These are phyloP conservation scores for Drosophila bunnanda DNA, from an alignment of 2,888 invertebrate species.

Conservation along the genomic window DNA sequence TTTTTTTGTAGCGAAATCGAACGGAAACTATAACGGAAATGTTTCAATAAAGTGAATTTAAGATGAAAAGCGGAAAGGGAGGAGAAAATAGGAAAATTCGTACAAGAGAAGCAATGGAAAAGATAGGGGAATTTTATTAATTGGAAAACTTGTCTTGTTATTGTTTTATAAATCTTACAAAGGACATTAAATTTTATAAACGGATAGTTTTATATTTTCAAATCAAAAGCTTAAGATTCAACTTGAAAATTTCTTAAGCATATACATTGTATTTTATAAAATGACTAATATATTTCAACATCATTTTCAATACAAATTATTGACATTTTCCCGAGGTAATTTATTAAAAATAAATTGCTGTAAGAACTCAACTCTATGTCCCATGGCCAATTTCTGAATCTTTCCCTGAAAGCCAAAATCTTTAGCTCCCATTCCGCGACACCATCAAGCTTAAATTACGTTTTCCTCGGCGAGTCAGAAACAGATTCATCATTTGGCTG, in stretches of 20 bases:
- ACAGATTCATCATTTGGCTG: constrained; percentile 68
- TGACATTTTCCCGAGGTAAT: not conserved
- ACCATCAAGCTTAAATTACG: constrained; percentile 37
- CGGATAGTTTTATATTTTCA: too few species aligned
- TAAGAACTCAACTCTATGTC: not conserved
- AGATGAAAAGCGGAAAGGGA: not conserved
- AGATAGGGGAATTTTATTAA: not conserved
- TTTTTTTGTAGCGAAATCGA: constrained; percentile 5
- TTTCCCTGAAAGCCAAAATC: constrained; percentile 22
- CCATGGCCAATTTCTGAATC: constrained; percentile 16
- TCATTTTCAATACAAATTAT: not conserved
- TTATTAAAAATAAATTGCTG: not conserved
- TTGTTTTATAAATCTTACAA: not conserved
- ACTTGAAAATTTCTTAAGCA: too few species aligned
- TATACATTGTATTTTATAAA: too few species aligned
- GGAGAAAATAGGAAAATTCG: not conserved
- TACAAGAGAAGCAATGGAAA: too few species aligned
- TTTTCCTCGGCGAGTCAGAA: constrained; percentile 42
- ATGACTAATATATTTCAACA: too few species aligned
- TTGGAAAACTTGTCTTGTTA: not conserved
- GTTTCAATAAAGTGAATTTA: constrained; percentile 11
- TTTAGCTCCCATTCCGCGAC: not conserved
- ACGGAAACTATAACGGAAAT: constrained; percentile 33
- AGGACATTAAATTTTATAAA: too few species aligned
- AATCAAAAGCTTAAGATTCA: too few species aligned